These are phyloP conservation scores for Drepanosiphum platanoidis DNA, from an alignment of 2,888 invertebrate species.

Conservation along the genomic window DNA sequence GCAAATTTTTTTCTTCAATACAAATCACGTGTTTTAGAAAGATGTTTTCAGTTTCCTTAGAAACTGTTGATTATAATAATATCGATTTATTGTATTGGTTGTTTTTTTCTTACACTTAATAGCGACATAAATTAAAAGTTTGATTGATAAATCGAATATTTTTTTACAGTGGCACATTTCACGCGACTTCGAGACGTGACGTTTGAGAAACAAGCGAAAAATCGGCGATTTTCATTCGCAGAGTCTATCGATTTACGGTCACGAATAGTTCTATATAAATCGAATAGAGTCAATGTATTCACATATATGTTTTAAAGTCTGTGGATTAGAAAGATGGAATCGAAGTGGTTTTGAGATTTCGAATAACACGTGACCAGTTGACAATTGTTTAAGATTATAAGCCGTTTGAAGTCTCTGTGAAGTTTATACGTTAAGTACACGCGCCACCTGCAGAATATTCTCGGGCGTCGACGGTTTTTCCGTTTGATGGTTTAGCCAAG, in stretches of 20 bases:
- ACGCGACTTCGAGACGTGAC: too few species aligned
- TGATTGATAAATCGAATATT: too few species aligned
- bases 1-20: too few species aligned
- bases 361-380: not conserved
- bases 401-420: not conserved
- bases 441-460: not conserved
- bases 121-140: too few species aligned
- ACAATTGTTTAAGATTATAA: not conserved
- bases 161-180: too few species aligned
- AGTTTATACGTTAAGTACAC: not conserved
- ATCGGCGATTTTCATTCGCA: too few species aligned
- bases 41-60: too few species aligned
- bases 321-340: not conserved
- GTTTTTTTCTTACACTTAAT: too few species aligned
- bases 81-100: too few species aligned
- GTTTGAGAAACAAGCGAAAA: too few species aligned
- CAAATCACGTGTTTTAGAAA: too few species aligned
- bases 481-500: not conserved
- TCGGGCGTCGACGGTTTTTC: not conserved
- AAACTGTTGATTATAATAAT: too few species aligned
- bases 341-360: not conserved
- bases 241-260: not conserved
- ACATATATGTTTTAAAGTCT: not conserved
- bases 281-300: not conserved
- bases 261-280: not conserved